Evolutionary conservation across 2,113 vertebrate species (phyloP), one percentile per base, ranked within the genome.

Genomic region (Takifugu flavidus): DNA sequence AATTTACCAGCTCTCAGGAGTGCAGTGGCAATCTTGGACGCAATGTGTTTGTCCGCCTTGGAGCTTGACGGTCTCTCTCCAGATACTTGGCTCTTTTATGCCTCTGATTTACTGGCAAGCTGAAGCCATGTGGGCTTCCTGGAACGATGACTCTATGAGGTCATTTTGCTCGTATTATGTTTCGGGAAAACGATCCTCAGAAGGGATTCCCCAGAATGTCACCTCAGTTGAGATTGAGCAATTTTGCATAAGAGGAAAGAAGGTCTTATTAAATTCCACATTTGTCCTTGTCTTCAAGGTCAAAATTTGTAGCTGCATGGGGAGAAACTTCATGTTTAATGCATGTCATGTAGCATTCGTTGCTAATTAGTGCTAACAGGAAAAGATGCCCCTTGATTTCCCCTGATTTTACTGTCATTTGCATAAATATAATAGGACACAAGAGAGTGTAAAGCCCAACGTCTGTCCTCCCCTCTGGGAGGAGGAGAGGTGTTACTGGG

Each of bases 341-440:
- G 73, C 77, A 86, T 80, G 69, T 62, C 78, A 76, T 80, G 71
- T 75, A 67, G 66, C 64, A 74, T 78, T 66, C 70, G 68, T 79
- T 44, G 59, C 75, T 91, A 88, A 89, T 91, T 89, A 89, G 75
- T 70, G 31, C 62, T 77, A 87, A 78, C 71, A 70, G 86, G 73
- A 76, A 84, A 82, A 75, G 78, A 79, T 83, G 82, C 70, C 71
- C 80, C 72, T 74, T 79, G 65, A 83, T 86, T 89, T 84, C 73
- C 68, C 66, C 53, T 73, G 67, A 67, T 75, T 80, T 86, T 60
- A 59, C 20, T 64, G 67, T 80, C 15, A 90, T 89, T 88, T 89
- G 81, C 88, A 90, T 90, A 71, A 86, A 88, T 79, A 85, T 88
- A 89, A 87, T 89, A 76, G 85, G 77, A 49, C 72, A 80, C 78